Conservation (phyloP, 2,113 vertebrate species). For the Anoura caudifer region DNA sequence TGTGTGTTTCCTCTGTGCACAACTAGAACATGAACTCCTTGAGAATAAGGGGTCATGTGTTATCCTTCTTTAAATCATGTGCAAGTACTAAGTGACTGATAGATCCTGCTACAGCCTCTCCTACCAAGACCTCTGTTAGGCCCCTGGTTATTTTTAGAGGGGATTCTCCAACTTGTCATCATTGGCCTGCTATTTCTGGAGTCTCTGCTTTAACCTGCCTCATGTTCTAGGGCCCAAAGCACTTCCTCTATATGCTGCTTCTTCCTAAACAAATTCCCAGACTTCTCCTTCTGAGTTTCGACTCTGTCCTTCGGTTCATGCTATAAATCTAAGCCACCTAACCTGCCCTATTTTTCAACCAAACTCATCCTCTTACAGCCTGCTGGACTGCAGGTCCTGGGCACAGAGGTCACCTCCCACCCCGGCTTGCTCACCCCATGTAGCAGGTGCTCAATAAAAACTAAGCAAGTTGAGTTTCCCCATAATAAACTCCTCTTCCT, state of each 20-base stretch:
- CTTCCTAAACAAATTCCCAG: background rate
- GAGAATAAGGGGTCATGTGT: background rate
- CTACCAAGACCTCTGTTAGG: background rate
- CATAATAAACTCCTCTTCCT: background rate
- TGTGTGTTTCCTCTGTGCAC: background rate
- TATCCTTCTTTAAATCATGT: background rate
- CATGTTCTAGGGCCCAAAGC: background rate
- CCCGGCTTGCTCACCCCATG: background rate
- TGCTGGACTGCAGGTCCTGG: background rate
- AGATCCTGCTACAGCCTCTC: background rate
- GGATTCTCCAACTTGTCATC: background rate
- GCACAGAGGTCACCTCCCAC: background rate
- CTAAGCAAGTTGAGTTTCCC: background rate
- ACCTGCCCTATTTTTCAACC: background rate
- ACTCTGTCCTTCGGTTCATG: background rate
- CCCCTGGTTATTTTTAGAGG: background rate
- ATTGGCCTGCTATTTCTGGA: background rate
- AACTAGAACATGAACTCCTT: background rate
- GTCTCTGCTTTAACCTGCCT: background rate
- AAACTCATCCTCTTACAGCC: background rate
- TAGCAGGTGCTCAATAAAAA: background rate
- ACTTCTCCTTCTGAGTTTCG: constrained; percentile 21
- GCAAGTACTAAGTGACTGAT: background rate
- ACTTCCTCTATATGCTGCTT: background rate
- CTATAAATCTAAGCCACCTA: background rate